Conservation (phyloP, 1,140 invertebrate genomes). For the Lucilia cuprina region DNA sequence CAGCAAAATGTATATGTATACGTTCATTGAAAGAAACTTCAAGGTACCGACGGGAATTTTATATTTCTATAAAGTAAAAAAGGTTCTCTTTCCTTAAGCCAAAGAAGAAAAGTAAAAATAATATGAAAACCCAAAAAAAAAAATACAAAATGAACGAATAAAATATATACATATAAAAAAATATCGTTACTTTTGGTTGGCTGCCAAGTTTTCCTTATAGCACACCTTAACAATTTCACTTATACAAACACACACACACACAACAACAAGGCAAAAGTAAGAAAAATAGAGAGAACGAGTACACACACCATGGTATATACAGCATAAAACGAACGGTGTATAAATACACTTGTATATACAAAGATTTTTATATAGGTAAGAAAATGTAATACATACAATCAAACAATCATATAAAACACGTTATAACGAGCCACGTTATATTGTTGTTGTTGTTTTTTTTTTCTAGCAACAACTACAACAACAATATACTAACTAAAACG, state of each 20-base stretch:
- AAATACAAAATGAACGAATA: slow-evolving; percentile 35
- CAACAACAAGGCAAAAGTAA: neutral
- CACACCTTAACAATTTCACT: slow-evolving; percentile 38
- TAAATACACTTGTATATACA: neutral
- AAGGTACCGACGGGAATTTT: slow-evolving; percentile 43
- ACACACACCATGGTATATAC: slow-evolving; percentile 37
- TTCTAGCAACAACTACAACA: neutral
- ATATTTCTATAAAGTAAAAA: slow-evolving; percentile 37
- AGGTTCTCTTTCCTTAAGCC: slow-evolving; percentile 31
- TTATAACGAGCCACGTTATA: neutral
- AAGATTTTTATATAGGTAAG: neutral
- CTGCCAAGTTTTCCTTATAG: slow-evolving; percentile 60
- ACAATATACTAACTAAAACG: neutral
- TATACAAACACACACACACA: neutral
- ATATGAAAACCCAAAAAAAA: neutral
- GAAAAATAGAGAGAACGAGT: slow-evolving; percentile 50
- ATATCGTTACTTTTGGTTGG: slow-evolving; percentile 57
- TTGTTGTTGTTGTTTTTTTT: neutral
- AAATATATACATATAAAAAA: slow-evolving; percentile 6
- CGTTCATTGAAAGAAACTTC: slow-evolving; percentile 25
- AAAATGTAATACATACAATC: neutral
- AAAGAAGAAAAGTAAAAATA: neutral
- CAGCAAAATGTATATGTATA: neutral
- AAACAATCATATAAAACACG: neutral
- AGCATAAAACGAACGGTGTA: neutral